phyloP scores from a whole-genome alignment of 1,140 invertebrate species.

The Rhagoletis pomonella region DNA sequence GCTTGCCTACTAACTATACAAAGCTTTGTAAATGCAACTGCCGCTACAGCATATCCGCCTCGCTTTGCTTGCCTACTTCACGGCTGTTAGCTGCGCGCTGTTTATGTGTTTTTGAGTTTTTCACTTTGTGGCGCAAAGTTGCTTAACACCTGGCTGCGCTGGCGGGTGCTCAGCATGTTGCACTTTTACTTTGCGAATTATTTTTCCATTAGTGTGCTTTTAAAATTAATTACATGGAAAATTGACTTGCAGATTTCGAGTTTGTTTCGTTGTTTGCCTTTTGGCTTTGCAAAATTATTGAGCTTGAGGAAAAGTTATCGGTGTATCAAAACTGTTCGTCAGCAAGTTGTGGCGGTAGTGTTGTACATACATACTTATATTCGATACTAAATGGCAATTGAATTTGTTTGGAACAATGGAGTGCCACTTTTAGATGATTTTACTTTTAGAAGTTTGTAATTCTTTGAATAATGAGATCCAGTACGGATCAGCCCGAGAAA shows the following conservation, averaged over 20 bases:
- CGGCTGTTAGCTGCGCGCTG: background rate
- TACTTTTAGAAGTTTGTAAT: too few relatives aligned
- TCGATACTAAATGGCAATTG: background rate
- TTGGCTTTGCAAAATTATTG: background rate
- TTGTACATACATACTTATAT: background rate
- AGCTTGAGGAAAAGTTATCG: background rate
- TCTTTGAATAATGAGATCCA: too few relatives aligned
- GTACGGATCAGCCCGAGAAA: too few relatives aligned
- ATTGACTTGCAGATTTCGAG: constrained; percentile 29
- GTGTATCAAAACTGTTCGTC: background rate
- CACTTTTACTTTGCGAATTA: constrained; percentile 41
- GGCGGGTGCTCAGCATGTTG: constrained; percentile 14
- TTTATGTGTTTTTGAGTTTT: constrained; percentile 32
- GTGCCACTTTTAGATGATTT: too few relatives aligned
- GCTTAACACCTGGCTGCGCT: constrained; percentile 47
- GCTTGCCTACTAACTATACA: background rate
- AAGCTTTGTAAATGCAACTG: constrained; percentile 10
- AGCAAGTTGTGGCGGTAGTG: background rate
- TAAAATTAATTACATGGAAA: constrained; percentile 52
- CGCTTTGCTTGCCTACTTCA: background rate
- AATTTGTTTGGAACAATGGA: background rate
- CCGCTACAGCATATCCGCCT: background rate
- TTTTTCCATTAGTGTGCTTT: constrained; percentile 48
- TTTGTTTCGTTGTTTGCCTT: constrained; percentile 5
- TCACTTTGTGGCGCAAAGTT: constrained; percentile 46